Evolutionary conservation across 2,113 vertebrate genomes (phyloP).

Genomic region (Myrmophylax atrothorax): DNA sequence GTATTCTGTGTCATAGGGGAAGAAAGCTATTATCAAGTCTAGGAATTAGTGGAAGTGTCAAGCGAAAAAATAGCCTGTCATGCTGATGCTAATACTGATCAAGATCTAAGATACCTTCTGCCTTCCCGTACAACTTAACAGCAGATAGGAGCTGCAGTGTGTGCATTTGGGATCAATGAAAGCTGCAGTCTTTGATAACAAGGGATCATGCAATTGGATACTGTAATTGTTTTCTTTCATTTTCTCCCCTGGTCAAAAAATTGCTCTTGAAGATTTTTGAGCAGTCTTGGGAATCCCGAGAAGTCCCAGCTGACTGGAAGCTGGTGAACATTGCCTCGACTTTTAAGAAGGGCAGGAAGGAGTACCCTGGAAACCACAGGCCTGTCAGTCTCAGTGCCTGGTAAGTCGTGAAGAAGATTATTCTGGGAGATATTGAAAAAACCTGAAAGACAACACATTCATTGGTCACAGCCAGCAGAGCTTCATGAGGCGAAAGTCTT

Average conservation of each 20-base stretch:
- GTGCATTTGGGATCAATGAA: background rate
- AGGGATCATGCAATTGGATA: background rate
- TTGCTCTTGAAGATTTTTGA: background rate
- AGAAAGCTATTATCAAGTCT: slow-evolving; percentile 68
- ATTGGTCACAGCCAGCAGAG: background rate
- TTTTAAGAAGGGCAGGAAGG: background rate
- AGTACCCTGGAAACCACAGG: background rate
- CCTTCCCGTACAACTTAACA: slow-evolving; percentile 21
- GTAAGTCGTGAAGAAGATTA: background rate
- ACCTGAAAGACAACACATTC: background rate
- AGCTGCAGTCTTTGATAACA: background rate
- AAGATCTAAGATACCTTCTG: slow-evolving; percentile 20
- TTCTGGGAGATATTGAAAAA: background rate
- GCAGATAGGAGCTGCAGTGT: background rate
- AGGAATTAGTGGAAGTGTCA: slow-evolving; percentile 67
- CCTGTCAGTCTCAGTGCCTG: background rate
- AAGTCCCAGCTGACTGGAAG: background rate
- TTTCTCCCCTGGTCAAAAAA: background rate
- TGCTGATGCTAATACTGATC: slow-evolving; percentile 70
- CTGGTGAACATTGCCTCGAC: background rate
- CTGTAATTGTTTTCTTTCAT: background rate
- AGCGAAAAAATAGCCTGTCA: slow-evolving; percentile 65
- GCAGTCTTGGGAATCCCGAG: background rate
- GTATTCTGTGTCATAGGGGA: slow-evolving; percentile 58
- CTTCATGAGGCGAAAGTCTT: background rate